Percentiles rank a stretch among this genome's conserved stretches.
Evolutionary conservation across 2,113 vertebrate species (phyloP).

Genomic region (Triplophysa tibetana): DNA sequence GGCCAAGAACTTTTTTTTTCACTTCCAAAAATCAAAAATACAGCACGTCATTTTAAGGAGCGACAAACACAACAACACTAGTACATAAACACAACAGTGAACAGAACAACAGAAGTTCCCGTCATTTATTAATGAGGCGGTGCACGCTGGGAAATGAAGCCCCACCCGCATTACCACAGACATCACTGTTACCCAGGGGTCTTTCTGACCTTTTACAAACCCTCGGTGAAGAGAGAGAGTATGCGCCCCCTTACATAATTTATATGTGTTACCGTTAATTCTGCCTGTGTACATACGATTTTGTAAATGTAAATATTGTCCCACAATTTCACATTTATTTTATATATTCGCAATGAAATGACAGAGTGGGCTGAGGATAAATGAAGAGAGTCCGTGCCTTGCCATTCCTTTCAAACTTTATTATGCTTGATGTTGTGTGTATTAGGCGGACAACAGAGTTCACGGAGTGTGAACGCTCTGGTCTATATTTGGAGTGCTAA

Average conservation of each 20-base stretch:
- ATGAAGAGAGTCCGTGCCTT: background rate
- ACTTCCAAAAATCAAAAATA: background rate
- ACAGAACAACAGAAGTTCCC: background rate
- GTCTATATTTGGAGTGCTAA: slow-evolving; percentile 51
- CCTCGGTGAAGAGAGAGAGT: no score
- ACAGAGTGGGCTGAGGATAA: background rate
- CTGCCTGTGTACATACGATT: no score
- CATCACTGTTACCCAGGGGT: no score
- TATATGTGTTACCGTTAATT: no score
- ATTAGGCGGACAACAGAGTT: background rate
- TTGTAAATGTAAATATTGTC: background rate
- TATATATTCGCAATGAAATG: background rate
- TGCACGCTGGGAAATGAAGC: no score
- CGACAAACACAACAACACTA: background rate
- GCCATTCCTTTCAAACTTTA: background rate
- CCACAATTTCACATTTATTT: background rate
- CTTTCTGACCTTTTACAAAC: no score
- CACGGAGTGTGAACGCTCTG: slow-evolving; percentile 26
- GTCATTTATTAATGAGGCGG: background rate
- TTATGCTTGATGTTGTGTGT: background rate
- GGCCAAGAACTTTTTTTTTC: no score
- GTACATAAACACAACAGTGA: background rate
- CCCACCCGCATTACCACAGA: no score
- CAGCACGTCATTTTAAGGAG: background rate
- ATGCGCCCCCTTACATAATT: no score